Conservation (phyloP, 2,888 invertebrate species). For the Brachyopa scutellaris region DNA sequence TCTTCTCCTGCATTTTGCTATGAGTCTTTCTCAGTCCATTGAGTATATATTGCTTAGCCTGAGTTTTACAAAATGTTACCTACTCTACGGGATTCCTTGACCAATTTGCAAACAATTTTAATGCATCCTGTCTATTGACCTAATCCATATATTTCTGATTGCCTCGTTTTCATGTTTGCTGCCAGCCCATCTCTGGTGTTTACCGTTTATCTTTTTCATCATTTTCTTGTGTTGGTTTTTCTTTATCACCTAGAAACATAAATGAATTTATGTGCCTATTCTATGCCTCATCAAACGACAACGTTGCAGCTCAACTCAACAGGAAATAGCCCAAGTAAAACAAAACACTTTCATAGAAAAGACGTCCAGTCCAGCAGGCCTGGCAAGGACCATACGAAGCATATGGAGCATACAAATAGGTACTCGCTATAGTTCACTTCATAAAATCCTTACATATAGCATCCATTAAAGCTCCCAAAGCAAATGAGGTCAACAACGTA, state of each 20-base stretch:
- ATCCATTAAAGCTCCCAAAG: conserved; percentile 61
- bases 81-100: no score
- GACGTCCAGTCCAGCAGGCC: neutral
- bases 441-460: conserved; percentile 48
- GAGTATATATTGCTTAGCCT: no score
- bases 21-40: no score
- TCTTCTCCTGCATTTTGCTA: no score
- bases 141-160: no score
- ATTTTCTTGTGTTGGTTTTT: neutral
- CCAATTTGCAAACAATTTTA: no score
- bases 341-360: neutral
- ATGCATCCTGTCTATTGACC: no score
- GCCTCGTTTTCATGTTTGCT: no score
- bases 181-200: no score
- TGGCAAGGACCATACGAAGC: neutral
- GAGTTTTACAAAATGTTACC: no score
- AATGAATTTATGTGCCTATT: conserved; percentile 1
- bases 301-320: conserved; percentile 3
- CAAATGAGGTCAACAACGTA: conserved; percentile 64
- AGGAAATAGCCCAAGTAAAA: conserved; percentile 11
- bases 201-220: no score
- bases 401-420: conserved; percentile 20
- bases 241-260: conserved; percentile 3
- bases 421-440: conserved; percentile 39
- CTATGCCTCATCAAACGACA: neutral